Evolutionary conservation across 1,140 invertebrate genomes (phyloP).

Genomic region (Conus ventricosus): DNA sequence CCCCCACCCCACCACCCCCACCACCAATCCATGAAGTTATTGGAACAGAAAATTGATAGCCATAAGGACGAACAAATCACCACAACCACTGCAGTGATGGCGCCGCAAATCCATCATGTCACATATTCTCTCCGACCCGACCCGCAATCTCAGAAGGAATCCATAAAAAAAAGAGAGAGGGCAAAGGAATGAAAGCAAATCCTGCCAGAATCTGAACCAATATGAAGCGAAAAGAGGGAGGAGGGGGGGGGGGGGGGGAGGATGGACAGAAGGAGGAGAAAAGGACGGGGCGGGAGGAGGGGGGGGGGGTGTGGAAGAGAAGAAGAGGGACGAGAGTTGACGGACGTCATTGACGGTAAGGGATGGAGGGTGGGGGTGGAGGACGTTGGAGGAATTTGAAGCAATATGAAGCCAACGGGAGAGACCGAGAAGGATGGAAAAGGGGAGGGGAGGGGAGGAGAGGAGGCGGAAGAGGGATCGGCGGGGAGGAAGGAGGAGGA

Average conservation of each 20-base stretch:
- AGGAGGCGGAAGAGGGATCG: background rate
- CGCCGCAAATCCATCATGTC: constrained; percentile 6
- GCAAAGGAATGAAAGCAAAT: constrained; percentile 8
- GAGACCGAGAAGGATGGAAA: no score
- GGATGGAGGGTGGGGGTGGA: background rate
- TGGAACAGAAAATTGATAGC: constrained; percentile 19
- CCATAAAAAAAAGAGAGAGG: constrained; percentile 11
- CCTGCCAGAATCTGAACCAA: constrained; percentile 12
- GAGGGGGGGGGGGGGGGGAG: background rate
- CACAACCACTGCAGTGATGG: background rate
- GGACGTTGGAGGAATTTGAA: background rate
- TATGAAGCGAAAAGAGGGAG: background rate
- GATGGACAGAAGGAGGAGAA: background rate
- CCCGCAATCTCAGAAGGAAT: constrained; percentile 21
- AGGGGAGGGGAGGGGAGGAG: background rate
- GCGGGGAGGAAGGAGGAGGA: background rate
- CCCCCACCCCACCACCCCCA: background rate
- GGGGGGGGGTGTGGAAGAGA: background rate
- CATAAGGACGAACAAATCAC: background rate
- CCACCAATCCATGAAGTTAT: background rate
- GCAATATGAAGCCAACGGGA: constrained; percentile 6
- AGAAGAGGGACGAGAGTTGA: no score
- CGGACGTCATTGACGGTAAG: no score
- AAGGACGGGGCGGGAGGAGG: background rate
- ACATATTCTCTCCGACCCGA: background rate